phyloP scores from a whole-genome alignment of 2,888 invertebrate species.

The Drosophila helvetica region DNA sequence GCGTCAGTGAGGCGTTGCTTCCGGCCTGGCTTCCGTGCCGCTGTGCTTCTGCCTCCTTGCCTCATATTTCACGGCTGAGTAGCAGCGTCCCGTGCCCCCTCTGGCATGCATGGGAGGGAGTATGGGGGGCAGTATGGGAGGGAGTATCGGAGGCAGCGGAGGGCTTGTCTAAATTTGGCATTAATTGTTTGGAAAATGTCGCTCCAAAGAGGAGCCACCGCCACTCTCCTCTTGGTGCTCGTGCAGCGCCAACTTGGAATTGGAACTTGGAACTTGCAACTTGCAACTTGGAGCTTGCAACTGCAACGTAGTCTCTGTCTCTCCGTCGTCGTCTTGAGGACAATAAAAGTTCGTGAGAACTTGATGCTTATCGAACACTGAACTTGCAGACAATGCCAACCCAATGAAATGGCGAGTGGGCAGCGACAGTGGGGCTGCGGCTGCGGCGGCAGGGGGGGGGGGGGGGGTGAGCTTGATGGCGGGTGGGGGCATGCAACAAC shows the following conservation, averaged over 20 bases:
- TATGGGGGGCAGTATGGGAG: no score
- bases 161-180: constrained; percentile 64
- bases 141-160: background rate
- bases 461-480: no score
- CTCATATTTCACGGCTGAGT: constrained; percentile 71
- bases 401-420: constrained; percentile 15
- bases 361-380: constrained; percentile 81
- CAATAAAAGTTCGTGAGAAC: constrained; percentile 83
- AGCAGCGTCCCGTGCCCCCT: background rate
- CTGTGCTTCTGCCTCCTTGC: constrained; percentile 3
- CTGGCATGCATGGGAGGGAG: no score
- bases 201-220: constrained; percentile 19
- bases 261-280: constrained; percentile 14
- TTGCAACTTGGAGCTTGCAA: no score
- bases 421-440: constrained; percentile 6
- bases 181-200: constrained; percentile 65
- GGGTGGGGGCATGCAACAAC: background rate
- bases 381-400: constrained; percentile 52
- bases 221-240: constrained; percentile 20
- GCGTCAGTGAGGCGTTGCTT: constrained; percentile 48
- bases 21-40: constrained; percentile 22
- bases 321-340: constrained; percentile 46
- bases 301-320: constrained; percentile 14
- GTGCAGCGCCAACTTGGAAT: constrained; percentile 31
- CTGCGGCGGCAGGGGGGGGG: background rate